These are phyloP conservation scores for Microchrysa polita DNA, from an alignment of 2,888 invertebrate genomes.

Conservation along the genomic window DNA sequence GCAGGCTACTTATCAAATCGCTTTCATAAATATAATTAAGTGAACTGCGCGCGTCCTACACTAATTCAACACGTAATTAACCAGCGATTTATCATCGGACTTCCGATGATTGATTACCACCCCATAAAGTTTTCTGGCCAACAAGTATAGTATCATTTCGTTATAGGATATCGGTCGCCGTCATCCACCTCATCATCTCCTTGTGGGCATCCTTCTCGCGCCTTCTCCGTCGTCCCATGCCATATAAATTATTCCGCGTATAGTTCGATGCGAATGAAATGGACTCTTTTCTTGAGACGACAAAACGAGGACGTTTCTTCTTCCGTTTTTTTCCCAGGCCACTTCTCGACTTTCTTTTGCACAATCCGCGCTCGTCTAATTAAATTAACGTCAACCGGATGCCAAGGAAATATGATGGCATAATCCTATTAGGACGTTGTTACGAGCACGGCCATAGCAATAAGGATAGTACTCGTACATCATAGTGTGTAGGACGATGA, in stretches of 20 bases:
- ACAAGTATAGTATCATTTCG: too few relatives aligned
- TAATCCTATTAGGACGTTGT: slow-evolving; percentile 37
- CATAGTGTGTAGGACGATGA: not conserved
- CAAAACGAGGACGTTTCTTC: too few relatives aligned
- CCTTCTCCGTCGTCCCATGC: not conserved
- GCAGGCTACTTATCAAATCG: not conserved
- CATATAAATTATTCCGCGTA: not conserved
- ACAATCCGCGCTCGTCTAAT: slow-evolving; percentile 4
- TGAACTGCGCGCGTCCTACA: slow-evolving; percentile 3
- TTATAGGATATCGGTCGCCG: too few relatives aligned
- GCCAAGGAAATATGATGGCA: slow-evolving; percentile 37
- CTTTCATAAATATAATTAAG: slow-evolving; percentile 5
- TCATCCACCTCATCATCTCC: too few relatives aligned
- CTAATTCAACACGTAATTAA: slow-evolving; percentile 26
- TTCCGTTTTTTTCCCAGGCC: too few relatives aligned
- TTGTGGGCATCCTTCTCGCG: too few relatives aligned
- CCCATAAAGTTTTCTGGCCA: slow-evolving; percentile 2
- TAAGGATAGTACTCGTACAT: too few relatives aligned
- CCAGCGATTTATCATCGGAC: slow-evolving; percentile 33
- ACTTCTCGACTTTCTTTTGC: not conserved
- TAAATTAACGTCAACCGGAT: slow-evolving; percentile 38
- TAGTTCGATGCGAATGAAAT: not conserved
- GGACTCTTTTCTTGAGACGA: not conserved
- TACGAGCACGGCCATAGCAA: not conserved
- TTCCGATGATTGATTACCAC: slow-evolving; percentile 21